phyloP scores from a whole-genome alignment of 2,113 vertebrate genomes.

The Chloroceryle aenea region DNA sequence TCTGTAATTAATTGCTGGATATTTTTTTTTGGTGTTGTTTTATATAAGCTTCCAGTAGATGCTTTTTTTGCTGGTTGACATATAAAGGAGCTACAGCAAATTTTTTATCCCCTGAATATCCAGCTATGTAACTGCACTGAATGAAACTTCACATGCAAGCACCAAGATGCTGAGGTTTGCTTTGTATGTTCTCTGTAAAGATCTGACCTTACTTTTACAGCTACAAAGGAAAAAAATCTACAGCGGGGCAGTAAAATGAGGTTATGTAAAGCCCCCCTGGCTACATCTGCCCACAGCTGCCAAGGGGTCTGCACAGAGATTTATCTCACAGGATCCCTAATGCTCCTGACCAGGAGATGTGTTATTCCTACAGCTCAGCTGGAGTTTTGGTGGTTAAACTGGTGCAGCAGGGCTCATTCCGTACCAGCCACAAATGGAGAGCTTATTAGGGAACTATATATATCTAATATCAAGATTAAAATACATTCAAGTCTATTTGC shows the following conservation, averaged over 20 bases:
- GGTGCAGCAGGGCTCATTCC: background rate
- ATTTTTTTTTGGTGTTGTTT: background rate
- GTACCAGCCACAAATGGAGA: background rate
- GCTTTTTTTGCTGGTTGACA: background rate
- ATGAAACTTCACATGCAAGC: background rate
- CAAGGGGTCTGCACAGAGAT: background rate
- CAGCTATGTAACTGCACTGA: background rate
- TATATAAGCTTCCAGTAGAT: background rate
- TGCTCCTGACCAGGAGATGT: background rate
- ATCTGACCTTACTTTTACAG: background rate
- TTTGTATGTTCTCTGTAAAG: background rate
- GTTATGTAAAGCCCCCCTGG: background rate
- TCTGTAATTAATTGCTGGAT: background rate
- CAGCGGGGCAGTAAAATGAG: background rate
- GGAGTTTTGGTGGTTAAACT: background rate
- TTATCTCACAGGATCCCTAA: background rate
- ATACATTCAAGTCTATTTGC: background rate
- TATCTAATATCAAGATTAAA: slow-evolving; percentile 23
- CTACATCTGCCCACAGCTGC: background rate
- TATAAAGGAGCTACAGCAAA: background rate
- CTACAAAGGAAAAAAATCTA: background rate
- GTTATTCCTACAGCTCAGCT: background rate
- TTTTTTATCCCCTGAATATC: background rate
- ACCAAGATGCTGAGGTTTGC: background rate
- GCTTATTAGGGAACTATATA: slow-evolving; percentile 6